A percentile compares a stretch with the other conserved stretches of the same genome.
Conservation (phyloP, 2,113 vertebrate genomes). For the Aegotheles bennettii region DNA sequence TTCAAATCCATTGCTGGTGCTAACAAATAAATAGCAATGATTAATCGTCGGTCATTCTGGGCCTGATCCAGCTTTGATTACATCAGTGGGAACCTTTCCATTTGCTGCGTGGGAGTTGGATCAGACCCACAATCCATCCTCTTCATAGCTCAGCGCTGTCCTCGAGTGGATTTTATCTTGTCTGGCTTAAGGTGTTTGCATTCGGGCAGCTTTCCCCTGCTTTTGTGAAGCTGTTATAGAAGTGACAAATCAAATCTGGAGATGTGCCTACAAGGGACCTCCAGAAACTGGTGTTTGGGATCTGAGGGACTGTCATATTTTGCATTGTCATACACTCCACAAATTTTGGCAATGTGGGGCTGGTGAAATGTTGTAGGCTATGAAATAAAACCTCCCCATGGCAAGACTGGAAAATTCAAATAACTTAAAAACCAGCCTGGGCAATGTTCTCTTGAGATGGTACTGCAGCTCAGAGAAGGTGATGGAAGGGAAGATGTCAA, state of each 20-base stretch:
- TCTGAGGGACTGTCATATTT: not conserved
- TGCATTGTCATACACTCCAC: not conserved
- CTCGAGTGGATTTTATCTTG: not conserved
- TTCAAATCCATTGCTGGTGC: constrained; percentile 9
- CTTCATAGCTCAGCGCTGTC: not conserved
- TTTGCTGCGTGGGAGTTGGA: constrained; percentile 7
- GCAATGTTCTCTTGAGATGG: not conserved
- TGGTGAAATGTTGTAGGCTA: not conserved
- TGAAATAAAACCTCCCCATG: not conserved
- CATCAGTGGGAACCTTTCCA: constrained; percentile 37
- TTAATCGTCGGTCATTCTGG: constrained; percentile 23
- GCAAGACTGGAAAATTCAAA: not conserved
- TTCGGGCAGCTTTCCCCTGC: not conserved
- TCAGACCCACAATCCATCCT: not conserved
- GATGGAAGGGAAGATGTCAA: not conserved
- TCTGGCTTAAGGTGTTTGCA: not conserved
- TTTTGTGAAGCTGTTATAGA: not conserved
- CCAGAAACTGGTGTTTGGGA: not conserved
- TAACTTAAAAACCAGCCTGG: not conserved
- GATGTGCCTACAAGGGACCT: not conserved
- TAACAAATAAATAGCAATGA: constrained; percentile 50
- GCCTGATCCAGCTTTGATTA: constrained; percentile 12
- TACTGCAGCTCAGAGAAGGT: not conserved
- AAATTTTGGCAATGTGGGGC: not conserved
- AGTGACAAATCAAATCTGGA: not conserved